phyloP scores from a whole-genome alignment of 1,140 invertebrate genomes.

The Pantala flavescens region DNA sequence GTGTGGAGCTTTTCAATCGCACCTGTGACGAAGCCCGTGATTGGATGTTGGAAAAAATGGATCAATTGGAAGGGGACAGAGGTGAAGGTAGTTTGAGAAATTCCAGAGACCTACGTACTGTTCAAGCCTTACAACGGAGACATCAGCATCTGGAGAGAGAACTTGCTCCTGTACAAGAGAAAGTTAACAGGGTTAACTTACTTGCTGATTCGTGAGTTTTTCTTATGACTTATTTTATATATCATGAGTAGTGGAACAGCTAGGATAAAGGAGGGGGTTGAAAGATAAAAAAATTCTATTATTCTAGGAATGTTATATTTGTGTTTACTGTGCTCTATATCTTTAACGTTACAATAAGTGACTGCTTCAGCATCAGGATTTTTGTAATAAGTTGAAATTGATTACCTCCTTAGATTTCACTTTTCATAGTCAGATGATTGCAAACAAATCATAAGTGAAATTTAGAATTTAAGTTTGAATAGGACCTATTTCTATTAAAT shows the following conservation, averaged over 20 bases:
- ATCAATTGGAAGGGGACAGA: conserved; percentile 68
- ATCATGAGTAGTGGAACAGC: conserved; percentile 9
- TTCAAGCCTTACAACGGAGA: conserved; percentile 76
- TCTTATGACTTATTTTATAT: no score
- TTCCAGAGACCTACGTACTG: conserved; percentile 66
- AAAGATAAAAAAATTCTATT: not conserved
- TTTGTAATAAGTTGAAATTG: no score
- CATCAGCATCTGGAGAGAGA: conserved; percentile 86
- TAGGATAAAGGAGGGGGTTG: not conserved
- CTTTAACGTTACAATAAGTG: no score
- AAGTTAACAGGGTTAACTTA: conserved; percentile 68
- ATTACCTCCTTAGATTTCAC: no score
- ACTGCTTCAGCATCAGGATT: no score
- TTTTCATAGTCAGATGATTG: no score
- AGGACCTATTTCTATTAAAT: no score
- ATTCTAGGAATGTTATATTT: conserved; percentile 18
- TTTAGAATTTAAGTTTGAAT: no score
- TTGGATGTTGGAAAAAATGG: conserved; percentile 91
- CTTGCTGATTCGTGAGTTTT: conserved; percentile 60
- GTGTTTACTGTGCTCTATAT: no score
- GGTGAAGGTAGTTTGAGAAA: conserved; percentile 54
- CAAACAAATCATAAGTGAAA: no score
- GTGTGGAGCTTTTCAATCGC: conserved; percentile 87
- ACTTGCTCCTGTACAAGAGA: conserved; percentile 79
- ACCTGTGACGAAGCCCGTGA: conserved; percentile 86